These are phyloP conservation scores for Folsomia manolachei DNA, from an alignment of 2,888 invertebrate species.

Conservation along the genomic window DNA sequence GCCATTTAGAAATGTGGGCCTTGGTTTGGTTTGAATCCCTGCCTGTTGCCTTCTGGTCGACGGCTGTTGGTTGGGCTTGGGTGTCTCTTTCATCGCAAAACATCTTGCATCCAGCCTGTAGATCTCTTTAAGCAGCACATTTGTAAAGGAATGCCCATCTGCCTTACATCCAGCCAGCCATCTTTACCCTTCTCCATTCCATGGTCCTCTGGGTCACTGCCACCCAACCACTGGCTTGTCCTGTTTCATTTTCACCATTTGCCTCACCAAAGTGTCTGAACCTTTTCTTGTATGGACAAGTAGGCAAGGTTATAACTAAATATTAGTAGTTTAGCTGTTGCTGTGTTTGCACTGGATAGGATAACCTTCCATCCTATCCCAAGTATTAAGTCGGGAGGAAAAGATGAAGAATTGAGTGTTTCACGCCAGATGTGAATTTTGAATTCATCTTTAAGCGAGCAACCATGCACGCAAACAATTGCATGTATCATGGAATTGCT, in stretches of 20 bases:
- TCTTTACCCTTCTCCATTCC: conserved; percentile 16
- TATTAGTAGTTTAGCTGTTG: too few relatives aligned
- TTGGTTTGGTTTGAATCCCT: too few relatives aligned
- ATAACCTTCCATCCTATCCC: background rate
- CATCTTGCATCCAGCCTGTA: conserved; percentile 20
- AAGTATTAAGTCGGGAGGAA: too few relatives aligned
- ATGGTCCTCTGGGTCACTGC: background rate
- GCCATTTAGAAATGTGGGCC: conserved; percentile 10
- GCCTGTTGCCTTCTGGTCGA: background rate
- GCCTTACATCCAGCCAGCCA: conserved; percentile 33
- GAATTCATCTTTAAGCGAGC: background rate
- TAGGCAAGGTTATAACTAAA: too few relatives aligned
- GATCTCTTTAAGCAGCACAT: conserved; percentile 1
- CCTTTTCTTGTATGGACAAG: too few relatives aligned
- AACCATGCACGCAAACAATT: background rate
- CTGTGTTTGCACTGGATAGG: too few relatives aligned
- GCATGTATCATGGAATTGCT: background rate
- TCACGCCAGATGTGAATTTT: background rate
- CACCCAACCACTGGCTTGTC: background rate
- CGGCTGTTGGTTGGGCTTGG: background rate
- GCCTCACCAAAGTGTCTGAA: too few relatives aligned
- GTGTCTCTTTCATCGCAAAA: conserved; percentile 19
- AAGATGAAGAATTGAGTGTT: background rate
- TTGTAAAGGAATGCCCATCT: conserved; percentile 35
- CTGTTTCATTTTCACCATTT: too few relatives aligned